Conservation (phyloP, 2,888 invertebrate genomes). For the Euzophera pinguis region DNA sequence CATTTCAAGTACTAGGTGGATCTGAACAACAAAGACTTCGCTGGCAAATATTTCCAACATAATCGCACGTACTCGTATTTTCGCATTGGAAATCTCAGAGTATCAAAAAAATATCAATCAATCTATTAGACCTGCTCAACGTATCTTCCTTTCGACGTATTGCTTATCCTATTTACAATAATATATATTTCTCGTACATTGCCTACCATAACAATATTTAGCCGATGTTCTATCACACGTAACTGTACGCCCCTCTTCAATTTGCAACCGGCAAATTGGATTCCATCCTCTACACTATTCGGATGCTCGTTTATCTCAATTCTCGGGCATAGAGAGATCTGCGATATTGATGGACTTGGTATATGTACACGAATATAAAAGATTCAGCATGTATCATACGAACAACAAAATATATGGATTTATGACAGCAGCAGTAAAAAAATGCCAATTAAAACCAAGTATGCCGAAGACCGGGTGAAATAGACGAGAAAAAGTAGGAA, state of each 20-base stretch:
- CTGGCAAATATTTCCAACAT: too few relatives aligned
- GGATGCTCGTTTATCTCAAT: slow-evolving; percentile 65
- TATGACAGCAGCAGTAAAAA: too few relatives aligned
- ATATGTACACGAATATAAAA: slow-evolving; percentile 4
- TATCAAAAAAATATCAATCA: neutral
- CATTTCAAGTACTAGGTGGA: too few relatives aligned
- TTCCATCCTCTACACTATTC: slow-evolving; percentile 55
- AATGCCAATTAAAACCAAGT: too few relatives aligned
- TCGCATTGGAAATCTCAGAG: too few relatives aligned
- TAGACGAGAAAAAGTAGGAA: too few relatives aligned
- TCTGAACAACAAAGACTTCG: too few relatives aligned
- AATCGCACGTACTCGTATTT: too few relatives aligned
- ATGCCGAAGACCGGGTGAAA: too few relatives aligned
- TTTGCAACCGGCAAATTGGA: slow-evolving; percentile 26
- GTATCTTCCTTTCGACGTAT: neutral
- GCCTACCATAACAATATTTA: slow-evolving; percentile 18
- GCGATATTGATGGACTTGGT: slow-evolving; percentile 21
- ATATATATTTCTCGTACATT: neutral
- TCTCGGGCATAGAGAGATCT: slow-evolving; percentile 42
- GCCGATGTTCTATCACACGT: slow-evolving; percentile 18
- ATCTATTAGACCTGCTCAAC: neutral
- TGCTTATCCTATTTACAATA: neutral
- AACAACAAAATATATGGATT: too few relatives aligned
- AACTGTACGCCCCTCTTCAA: slow-evolving; percentile 19
- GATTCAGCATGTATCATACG: neutral